A percentile compares a stretch with the other conserved stretches of the same genome.
Evolutionary conservation across 2,888 invertebrate species (phyloP).

Genomic region (Arctia plantaginis): DNA sequence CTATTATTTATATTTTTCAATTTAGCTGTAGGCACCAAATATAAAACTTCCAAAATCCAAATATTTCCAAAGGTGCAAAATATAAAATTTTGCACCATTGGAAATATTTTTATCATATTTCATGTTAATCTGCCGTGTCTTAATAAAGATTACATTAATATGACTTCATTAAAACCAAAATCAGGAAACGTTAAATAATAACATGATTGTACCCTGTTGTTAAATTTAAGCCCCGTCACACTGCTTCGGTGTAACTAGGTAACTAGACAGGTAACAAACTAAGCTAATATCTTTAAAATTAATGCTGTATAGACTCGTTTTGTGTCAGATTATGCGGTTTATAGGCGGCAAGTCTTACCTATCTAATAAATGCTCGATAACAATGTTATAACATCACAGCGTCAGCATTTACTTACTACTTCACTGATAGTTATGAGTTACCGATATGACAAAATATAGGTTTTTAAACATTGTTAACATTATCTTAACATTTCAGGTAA

Average conservation of each 20-base stretch:
- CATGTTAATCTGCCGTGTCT: background rate
- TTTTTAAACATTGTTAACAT: background rate
- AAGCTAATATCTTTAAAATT: constrained; percentile 33
- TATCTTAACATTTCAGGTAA: too few species aligned
- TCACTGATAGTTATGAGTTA: background rate
- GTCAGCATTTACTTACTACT: background rate
- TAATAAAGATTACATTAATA: background rate
- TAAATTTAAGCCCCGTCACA: constrained; percentile 18
- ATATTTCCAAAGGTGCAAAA: too few species aligned
- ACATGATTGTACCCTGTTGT: background rate
- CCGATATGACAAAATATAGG: background rate
- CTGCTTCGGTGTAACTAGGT: constrained; percentile 34
- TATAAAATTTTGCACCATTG: too few species aligned
- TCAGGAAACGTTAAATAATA: background rate
- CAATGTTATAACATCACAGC: background rate
- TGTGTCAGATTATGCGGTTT: constrained; percentile 11
- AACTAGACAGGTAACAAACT: constrained; percentile 47
- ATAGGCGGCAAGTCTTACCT: background rate
- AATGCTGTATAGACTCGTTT: constrained; percentile 21
- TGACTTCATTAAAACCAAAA: too few species aligned
- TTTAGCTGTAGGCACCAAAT: too few species aligned
- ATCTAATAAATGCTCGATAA: background rate
- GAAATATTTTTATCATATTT: too few species aligned
- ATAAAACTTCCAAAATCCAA: too few species aligned
- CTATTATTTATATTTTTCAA: too few species aligned